Percentiles rank a stretch among this genome's conserved stretches.
Evolutionary conservation across 2,888 invertebrate species (phyloP).

Genomic region (Megastigmus dorsalis): DNA sequence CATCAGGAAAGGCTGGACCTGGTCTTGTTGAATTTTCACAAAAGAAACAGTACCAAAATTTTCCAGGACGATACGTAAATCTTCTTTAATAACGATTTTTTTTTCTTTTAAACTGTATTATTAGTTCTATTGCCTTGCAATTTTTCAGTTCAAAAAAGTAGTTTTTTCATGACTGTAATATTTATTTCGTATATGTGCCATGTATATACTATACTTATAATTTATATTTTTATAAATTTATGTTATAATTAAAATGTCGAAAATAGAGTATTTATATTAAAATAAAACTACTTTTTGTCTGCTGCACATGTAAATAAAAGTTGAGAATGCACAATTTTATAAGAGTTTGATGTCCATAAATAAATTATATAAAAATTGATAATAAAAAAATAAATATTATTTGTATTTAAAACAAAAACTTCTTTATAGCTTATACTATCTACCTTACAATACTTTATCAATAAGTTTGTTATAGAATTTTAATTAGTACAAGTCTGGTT

Average conservation of each 20-base stretch:
- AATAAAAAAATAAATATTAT: conserved; percentile 38
- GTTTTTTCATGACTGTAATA: background rate
- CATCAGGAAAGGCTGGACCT: conserved; percentile 54
- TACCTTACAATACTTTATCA: conserved; percentile 7
- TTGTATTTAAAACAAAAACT: conserved; percentile 19
- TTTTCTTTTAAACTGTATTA: background rate
- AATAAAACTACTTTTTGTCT: background rate
- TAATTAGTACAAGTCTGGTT: conserved; percentile 80
- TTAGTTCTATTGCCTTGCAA: background rate
- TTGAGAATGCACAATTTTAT: conserved; percentile 27
- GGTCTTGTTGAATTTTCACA: conserved; percentile 67
- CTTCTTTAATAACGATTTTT: conserved; percentile 16
- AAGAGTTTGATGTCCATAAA: conserved; percentile 19
- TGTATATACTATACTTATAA: background rate
- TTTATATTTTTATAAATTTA: conserved; percentile 10
- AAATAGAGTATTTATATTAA: conserved; percentile 14
- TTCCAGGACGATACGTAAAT: conserved; percentile 43
- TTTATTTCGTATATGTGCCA: background rate
- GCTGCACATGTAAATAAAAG: conserved; percentile 35
- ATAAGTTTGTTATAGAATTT: background rate
- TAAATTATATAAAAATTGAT: conserved; percentile 31
- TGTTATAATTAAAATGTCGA: conserved; percentile 2
- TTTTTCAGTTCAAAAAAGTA: no score
- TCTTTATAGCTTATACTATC: conserved; percentile 11
- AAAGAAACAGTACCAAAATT: conserved; percentile 58